phyloP scores from a whole-genome alignment of 1,140 invertebrate genomes.

The Ostrea denselamellosa region DNA sequence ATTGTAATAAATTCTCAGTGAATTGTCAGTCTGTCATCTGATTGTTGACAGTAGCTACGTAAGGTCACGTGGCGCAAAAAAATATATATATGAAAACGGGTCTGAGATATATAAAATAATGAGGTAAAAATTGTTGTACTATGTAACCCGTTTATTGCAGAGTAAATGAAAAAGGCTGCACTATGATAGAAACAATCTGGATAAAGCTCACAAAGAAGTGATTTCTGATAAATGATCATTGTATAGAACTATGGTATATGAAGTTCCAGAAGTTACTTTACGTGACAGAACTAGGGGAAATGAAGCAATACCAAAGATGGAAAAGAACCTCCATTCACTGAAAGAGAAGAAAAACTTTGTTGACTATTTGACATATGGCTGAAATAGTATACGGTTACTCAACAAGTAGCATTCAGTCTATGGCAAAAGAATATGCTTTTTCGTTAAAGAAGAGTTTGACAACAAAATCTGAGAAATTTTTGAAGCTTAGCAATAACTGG shows the following conservation, averaged over 20 bases:
- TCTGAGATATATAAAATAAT: too few species aligned
- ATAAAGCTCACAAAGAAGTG: too few species aligned
- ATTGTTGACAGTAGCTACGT: too few species aligned
- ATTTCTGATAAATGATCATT: too few species aligned
- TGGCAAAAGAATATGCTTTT: conserved; percentile 49
- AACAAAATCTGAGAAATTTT: neutral
- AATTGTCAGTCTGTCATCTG: too few species aligned
- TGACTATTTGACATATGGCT: conserved; percentile 47
- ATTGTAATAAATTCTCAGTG: too few species aligned
- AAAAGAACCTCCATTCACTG: conserved; percentile 30
- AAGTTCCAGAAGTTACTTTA: conserved; percentile 47
- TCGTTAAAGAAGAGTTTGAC: conserved; percentile 45
- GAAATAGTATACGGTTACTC: conserved; percentile 52
- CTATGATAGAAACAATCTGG: too few species aligned
- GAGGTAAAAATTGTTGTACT: too few species aligned
- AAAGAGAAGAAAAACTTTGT: conserved; percentile 43
- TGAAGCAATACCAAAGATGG: neutral
- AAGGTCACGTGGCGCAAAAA: too few species aligned
- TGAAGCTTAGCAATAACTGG: conserved; percentile 47
- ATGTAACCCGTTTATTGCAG: too few species aligned
- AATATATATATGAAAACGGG: too few species aligned
- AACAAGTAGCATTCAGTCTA: conserved; percentile 21
- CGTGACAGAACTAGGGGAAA: conserved; percentile 49
- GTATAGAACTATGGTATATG: conserved; percentile 27
- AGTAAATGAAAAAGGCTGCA: too few species aligned